Base-by-base conservation (phyloP, 2,113 vertebrate species). In the Neoarius graeffei region DNA sequence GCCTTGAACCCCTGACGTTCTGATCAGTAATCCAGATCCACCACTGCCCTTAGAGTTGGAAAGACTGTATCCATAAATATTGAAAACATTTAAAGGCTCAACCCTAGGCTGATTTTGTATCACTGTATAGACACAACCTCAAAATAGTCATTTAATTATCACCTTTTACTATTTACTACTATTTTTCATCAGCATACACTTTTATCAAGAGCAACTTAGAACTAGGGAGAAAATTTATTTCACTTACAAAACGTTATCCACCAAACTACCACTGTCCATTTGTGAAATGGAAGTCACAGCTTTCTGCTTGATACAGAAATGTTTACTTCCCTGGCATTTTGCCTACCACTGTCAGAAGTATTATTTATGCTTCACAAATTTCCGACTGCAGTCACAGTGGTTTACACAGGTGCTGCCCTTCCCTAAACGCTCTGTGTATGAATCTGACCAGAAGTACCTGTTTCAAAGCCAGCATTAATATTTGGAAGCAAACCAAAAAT, bases 401-500 rank as follows among this genome's bases (percentile, higher is more conserved):
- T 60, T 86, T 69, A 83, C 50, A 86, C 80, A 67, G 50, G 60
- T 79, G 71, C 5, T 25, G 2, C 35, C 23, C 35, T 30, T 27
- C 23, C 79, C 79, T 69, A 14, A 76, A 56, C 71, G 74, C 35
- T 88, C 80, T 23, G 7, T 42, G 19, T 79, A 50, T 71, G 62
- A 17, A 80, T 81, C 80, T 82, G 62, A 69, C 60, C 60, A 35
- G 20, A 57, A 76, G 42, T 54, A 57, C 50, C 59, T n/a, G 25
- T 56, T 76, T 86, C n/a, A 66, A 76, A 66, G 11, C 20, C 17
- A 25, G 25, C 57, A 59, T 77, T 89, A 69, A 84, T 73, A 67
- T 77, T 42, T 89, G 85, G 74, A 80, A n/a, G 25, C 0, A 1
- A 67, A 42, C 85, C 88, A 89, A 69, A 86, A 86, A 84, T 17